These are phyloP conservation scores for Ormyrus rosae DNA, from an alignment of 2,888 invertebrate genomes.

Conservation along the genomic window DNA sequence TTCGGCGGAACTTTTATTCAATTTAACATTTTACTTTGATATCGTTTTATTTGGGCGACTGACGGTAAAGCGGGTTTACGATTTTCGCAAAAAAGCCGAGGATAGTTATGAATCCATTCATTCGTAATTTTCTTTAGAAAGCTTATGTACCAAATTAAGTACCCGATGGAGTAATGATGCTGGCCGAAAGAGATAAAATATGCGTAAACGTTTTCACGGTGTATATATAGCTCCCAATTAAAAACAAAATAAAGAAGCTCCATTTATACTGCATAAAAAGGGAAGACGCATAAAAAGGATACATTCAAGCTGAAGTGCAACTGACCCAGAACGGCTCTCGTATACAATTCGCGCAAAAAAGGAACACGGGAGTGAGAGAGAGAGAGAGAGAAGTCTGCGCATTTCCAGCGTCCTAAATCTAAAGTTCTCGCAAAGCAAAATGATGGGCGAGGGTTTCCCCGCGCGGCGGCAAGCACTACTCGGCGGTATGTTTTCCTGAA, in stretches of 20 bases:
- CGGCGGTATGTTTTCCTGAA: constrained; percentile 36
- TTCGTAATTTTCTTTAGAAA: neutral
- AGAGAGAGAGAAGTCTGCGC: constrained; percentile 11
- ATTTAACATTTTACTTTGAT: too few species aligned
- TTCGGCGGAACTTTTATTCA: too few species aligned
- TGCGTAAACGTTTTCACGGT: too few species aligned
- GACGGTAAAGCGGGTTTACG: too few species aligned
- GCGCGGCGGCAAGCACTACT: neutral
- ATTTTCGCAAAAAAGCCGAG: too few species aligned
- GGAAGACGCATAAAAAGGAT: neutral
- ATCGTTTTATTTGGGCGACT: too few species aligned
- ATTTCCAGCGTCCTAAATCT: constrained; percentile 22
- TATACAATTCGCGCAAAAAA: neutral
- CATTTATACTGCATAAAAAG: neutral
- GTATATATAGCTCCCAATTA: too few species aligned
- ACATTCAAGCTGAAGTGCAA: neutral
- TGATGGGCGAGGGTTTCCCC: constrained; percentile 30
- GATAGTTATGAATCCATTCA: too few species aligned
- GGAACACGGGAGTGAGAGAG: neutral
- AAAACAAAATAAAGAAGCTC: too few species aligned
- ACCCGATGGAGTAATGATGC: neutral
- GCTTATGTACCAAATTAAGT: neutral
- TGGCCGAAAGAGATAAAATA: too few species aligned
- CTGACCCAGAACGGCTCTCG: neutral
- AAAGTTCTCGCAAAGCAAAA: constrained; percentile 36